These are phyloP conservation scores for Bungarus multicinctus DNA, from an alignment of 2,113 vertebrate genomes.

Conservation along the genomic window DNA sequence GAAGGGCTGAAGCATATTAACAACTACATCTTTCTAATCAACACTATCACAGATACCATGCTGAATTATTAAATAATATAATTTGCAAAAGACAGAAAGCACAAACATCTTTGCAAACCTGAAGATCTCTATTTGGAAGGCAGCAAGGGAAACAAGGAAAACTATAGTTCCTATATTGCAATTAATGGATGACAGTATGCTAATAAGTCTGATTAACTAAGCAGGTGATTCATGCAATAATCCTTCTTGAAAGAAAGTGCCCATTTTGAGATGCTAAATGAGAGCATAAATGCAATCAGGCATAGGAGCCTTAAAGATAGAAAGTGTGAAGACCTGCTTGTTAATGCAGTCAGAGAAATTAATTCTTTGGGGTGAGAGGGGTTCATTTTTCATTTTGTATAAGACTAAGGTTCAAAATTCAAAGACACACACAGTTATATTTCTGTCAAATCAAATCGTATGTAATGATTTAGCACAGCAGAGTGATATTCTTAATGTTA, in stretches of 20 bases:
- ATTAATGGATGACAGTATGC: slow-evolving; percentile 73
- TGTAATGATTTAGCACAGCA: slow-evolving; percentile 46
- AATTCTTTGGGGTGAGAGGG: slow-evolving; percentile 46
- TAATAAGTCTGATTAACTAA: slow-evolving; percentile 79
- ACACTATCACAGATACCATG: slow-evolving; percentile 38
- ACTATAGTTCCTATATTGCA: slow-evolving; percentile 67
- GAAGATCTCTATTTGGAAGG: slow-evolving; percentile 53
- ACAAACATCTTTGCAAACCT: slow-evolving; percentile 51
- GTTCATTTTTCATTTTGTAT: slow-evolving; percentile 57
- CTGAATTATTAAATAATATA: slow-evolving; percentile 27
- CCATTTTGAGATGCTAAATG: slow-evolving; percentile 75
- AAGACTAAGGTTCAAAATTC: slow-evolving; percentile 47
- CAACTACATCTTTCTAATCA: slow-evolving; percentile 37
- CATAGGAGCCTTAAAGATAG: slow-evolving; percentile 69
- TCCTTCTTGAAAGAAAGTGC: slow-evolving; percentile 71
- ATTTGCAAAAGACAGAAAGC: slow-evolving; percentile 36
- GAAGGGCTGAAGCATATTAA: slow-evolving; percentile 41
- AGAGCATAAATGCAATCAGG: slow-evolving; percentile 73
- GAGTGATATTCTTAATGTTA: slow-evolving; percentile 40
- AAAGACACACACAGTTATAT: slow-evolving; percentile 34
- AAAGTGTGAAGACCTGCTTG: slow-evolving; percentile 59
- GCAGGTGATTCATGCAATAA: slow-evolving; percentile 73
- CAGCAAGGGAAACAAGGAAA: slow-evolving; percentile 49
- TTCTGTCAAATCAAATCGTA: slow-evolving; percentile 35
- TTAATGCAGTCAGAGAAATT: slow-evolving; percentile 65